Evolutionary conservation across 2,888 invertebrate genomes (phyloP).

Genomic region (Formica aserva): DNA sequence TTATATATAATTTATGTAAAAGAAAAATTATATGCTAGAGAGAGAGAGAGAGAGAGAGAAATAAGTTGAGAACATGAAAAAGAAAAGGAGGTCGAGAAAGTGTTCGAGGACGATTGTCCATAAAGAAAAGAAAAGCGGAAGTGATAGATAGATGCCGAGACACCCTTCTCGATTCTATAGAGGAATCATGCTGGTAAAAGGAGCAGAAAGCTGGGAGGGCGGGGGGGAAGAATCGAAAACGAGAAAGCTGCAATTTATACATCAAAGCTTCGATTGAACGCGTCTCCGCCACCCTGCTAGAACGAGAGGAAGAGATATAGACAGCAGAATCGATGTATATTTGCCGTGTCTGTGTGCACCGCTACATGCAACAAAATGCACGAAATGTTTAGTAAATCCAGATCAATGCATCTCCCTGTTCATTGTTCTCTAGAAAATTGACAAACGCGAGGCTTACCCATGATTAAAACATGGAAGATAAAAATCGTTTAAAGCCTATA

Average conservation of each 20-base stretch:
- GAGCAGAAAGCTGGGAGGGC: slow-evolving; percentile 66
- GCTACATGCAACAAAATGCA: slow-evolving; percentile 67
- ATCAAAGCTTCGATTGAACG: slow-evolving; percentile 79
- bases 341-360: slow-evolving; percentile 56
- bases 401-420: slow-evolving; percentile 59
- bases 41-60: slow-evolving; percentile 4
- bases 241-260: slow-evolving; percentile 77
- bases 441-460: slow-evolving; percentile 52
- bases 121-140: slow-evolving; percentile 73
- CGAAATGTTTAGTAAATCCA: slow-evolving; percentile 76
- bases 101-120: slow-evolving; percentile 71
- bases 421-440: slow-evolving; percentile 63
- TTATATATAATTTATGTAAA: neutral
- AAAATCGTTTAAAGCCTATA: slow-evolving; percentile 2
- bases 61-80: slow-evolving; percentile 10
- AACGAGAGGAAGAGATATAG: slow-evolving; percentile 68
- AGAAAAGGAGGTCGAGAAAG: slow-evolving; percentile 65
- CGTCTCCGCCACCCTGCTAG: slow-evolving; percentile 68
- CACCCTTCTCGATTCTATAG: slow-evolving; percentile 68
- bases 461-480: slow-evolving; percentile 56
- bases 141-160: slow-evolving; percentile 73
- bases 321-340: slow-evolving; percentile 68
- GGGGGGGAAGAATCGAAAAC: slow-evolving; percentile 69
- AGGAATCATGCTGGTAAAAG: slow-evolving; percentile 73
- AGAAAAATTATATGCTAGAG: neutral